Conservation (phyloP, 2,113 vertebrate species). For the Mesocricetus auratus region DNA sequence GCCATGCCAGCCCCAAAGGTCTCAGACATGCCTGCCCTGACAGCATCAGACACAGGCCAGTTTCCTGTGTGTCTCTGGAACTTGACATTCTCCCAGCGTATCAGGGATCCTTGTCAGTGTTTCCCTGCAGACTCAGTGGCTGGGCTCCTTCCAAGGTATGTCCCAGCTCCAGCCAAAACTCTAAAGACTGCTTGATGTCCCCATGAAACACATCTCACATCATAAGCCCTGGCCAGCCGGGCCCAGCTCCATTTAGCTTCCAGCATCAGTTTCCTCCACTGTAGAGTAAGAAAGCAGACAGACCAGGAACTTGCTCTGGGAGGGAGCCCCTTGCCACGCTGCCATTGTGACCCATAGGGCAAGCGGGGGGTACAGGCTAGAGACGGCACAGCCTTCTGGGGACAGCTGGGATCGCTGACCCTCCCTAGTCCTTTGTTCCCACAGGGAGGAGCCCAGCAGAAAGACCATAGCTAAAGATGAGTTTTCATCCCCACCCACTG, state of each 20-base stretch:
- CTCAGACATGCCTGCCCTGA: background rate
- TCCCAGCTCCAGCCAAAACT: background rate
- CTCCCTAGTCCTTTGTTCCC: constrained; percentile 54
- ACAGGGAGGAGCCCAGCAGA: constrained; percentile 54
- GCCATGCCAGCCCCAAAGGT: background rate
- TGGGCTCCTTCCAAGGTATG: no score
- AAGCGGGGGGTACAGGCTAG: background rate
- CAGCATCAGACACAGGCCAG: no score
- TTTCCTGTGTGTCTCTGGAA: background rate
- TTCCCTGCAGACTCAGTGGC: background rate
- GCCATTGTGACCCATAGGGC: background rate
- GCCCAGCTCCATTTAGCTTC: background rate
- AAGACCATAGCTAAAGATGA: background rate
- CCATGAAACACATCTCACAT: background rate
- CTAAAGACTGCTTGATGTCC: background rate
- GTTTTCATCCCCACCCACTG: constrained; percentile 18
- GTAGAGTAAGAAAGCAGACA: background rate
- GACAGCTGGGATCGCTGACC: background rate
- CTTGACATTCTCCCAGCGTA: background rate
- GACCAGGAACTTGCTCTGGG: background rate
- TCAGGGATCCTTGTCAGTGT: background rate
- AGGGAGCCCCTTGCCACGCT: background rate
- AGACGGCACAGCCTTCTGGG: background rate
- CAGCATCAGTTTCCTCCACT: background rate
- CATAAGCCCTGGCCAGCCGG: background rate